These are phyloP conservation scores for Microchirus variegatus DNA, from an alignment of 2,797 vertebrate genomes.

Conservation along the genomic window DNA sequence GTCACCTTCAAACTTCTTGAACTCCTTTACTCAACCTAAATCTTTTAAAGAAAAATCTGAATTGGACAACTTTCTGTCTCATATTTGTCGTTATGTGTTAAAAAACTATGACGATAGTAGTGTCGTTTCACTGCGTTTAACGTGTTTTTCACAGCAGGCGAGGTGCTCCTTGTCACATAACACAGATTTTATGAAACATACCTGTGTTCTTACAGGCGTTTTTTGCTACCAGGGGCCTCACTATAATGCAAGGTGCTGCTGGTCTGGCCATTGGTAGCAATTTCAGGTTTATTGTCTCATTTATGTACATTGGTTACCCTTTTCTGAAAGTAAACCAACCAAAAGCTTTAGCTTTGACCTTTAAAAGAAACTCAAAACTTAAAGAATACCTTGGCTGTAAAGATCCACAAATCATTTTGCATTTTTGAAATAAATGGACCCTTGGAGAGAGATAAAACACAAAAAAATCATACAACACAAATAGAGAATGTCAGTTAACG, in stretches of 20 bases:
- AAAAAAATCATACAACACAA: background rate
- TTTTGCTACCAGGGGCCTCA: too few relatives aligned
- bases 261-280: background rate
- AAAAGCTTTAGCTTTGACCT: too few relatives aligned
- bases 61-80: background rate
- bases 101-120: background rate
- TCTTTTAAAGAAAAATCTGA: background rate
- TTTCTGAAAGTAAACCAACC: too few relatives aligned
- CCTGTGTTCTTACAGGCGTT: background rate
- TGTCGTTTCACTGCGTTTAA: background rate
- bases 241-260: background rate
- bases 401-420: background rate
- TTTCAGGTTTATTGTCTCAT: background rate
- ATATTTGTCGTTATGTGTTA: background rate
- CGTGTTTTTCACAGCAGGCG: too few relatives aligned
- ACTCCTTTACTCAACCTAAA: too few relatives aligned
- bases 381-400: background rate
- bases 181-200: too few relatives aligned
- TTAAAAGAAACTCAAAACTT: background rate
- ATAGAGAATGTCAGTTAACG: conserved; percentile 11
- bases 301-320: background rate
- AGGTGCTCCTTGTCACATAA: too few relatives aligned
- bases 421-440: conserved; percentile 17
- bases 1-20: background rate
- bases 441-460: conserved; percentile 13